These are phyloP conservation scores for Bryconaethiops microstoma DNA, from an alignment of 2,797 vertebrate genomes.

Conservation along the genomic window DNA sequence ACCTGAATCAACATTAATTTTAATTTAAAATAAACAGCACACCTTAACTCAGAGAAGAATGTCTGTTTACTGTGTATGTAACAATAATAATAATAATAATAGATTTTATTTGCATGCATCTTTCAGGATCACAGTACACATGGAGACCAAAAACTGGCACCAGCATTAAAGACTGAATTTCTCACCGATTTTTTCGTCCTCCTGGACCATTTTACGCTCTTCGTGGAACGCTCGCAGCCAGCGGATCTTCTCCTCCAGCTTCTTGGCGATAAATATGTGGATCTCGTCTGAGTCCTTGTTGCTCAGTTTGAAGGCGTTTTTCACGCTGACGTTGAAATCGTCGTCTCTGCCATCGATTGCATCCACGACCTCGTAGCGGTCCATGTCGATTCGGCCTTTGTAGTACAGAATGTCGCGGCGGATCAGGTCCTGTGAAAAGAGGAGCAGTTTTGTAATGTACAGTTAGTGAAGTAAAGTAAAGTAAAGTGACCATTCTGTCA, in stretches of 20 bases:
- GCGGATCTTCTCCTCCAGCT: slow-evolving; percentile 91
- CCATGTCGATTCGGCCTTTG: slow-evolving; percentile 92
- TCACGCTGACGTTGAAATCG: slow-evolving; percentile 88
- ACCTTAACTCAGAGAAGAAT: too few species aligned
- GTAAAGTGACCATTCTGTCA: too few species aligned
- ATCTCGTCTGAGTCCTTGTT: slow-evolving; percentile 78
- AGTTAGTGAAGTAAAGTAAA: too few species aligned
- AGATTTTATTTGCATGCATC: too few species aligned
- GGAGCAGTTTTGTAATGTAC: too few species aligned
- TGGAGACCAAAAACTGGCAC: too few species aligned
- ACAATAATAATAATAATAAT: too few species aligned
- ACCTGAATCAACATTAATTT: slow-evolving; percentile 73
- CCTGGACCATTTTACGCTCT: slow-evolving; percentile 88
- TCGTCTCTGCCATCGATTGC: slow-evolving; percentile 92
- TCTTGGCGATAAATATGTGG: slow-evolving; percentile 90
- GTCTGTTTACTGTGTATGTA: too few species aligned
- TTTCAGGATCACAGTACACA: too few species aligned
- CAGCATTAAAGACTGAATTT: too few species aligned
- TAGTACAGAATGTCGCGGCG: slow-evolving; percentile 93
- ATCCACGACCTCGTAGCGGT: slow-evolving; percentile 87
- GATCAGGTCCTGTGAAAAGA: slow-evolving; percentile 84
- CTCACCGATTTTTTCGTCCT: slow-evolving; percentile 90
- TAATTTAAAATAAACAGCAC: background rate
- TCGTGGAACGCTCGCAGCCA: slow-evolving; percentile 91
- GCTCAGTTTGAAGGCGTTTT: slow-evolving; percentile 89